Conservation (phyloP, 2,113 vertebrate genomes). For the Esox niger region DNA sequence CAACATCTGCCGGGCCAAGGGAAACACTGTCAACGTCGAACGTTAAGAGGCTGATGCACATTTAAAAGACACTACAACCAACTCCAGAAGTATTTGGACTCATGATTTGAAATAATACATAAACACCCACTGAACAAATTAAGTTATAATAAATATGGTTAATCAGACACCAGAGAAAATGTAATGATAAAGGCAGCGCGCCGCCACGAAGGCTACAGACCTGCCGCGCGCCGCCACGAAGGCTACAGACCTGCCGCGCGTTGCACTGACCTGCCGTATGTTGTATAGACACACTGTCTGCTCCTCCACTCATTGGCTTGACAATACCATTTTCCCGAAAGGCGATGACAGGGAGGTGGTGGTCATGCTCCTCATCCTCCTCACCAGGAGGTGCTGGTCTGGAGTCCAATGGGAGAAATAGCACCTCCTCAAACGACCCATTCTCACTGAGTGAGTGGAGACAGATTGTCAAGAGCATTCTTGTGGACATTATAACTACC, state of each 20-base stretch:
- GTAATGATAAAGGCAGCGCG: no score
- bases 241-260: conserved; percentile 80
- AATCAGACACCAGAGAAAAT: no score
- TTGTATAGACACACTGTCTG: conserved; percentile 64
- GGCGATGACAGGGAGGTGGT: conserved; percentile 79
- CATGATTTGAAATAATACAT: no score
- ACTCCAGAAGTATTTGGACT: no score
- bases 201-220: no score
- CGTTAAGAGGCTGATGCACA: no score
- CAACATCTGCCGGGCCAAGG: conserved; percentile 74
- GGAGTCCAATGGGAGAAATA: conserved; percentile 81
- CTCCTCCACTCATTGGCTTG: conserved; percentile 78
- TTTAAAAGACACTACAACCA: no score
- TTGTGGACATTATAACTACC: no score
- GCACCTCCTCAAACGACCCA: conserved; percentile 90
- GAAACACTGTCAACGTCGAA: background rate
- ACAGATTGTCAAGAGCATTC: conserved; percentile 15
- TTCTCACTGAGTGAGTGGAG: conserved; percentile 78
- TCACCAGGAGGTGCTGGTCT: conserved; percentile 74
- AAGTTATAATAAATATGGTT: no score
- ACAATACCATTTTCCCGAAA: conserved; percentile 87
- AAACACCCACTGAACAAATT: no score
- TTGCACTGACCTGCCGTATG: conserved; percentile 41
- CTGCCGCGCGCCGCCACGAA: no score
- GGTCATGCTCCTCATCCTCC: conserved; percentile 70